Conservation (phyloP, 64 coral and sea anemone genomes). For the Acropora tenuis region DNA sequence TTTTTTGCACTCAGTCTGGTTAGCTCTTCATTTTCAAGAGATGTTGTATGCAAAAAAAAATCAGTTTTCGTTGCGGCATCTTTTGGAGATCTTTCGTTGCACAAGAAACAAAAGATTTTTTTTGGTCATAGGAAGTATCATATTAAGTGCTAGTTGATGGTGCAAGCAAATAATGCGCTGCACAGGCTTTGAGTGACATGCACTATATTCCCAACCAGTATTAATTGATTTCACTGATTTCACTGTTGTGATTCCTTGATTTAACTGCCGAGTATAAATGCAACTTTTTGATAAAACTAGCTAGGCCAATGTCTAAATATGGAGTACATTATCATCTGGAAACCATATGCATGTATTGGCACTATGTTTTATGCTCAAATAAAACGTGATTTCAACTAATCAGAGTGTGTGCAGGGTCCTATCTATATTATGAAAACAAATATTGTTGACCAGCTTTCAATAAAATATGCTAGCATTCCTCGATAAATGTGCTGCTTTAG, state of each 20-base stretch:
- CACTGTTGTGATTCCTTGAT: conserved; percentile 6
- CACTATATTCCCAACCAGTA: conserved; percentile 22
- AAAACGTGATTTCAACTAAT: too few relatives aligned
- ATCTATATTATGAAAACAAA: conserved; percentile 22
- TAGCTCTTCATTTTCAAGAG: conserved; percentile 15
- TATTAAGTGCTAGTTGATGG: conserved; percentile 8
- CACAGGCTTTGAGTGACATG: conserved; percentile 19
- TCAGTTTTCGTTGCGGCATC: too few relatives aligned
- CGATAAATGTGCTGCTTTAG: background rate
- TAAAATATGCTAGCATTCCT: background rate
- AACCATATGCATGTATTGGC: background rate
- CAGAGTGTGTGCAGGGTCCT: conserved; percentile 12
- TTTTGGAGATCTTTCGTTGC: too few relatives aligned
- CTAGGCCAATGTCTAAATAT: background rate
- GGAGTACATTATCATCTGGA: conserved; percentile 19
- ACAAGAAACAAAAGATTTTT: background rate
- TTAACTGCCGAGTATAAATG: conserved; percentile 4
- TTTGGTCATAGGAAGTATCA: conserved; percentile 12
- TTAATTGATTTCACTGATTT: conserved; percentile 1
- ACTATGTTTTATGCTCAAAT: background rate
- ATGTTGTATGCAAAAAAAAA: too few relatives aligned
- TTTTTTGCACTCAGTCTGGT: conserved; percentile 12
- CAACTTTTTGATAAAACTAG: conserved; percentile 4
- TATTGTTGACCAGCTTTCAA: conserved; percentile 13
- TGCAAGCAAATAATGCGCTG: conserved; percentile 5